Conservation (phyloP, 1,140 invertebrate species). For the Zaprionus kolodkinae region DNA sequence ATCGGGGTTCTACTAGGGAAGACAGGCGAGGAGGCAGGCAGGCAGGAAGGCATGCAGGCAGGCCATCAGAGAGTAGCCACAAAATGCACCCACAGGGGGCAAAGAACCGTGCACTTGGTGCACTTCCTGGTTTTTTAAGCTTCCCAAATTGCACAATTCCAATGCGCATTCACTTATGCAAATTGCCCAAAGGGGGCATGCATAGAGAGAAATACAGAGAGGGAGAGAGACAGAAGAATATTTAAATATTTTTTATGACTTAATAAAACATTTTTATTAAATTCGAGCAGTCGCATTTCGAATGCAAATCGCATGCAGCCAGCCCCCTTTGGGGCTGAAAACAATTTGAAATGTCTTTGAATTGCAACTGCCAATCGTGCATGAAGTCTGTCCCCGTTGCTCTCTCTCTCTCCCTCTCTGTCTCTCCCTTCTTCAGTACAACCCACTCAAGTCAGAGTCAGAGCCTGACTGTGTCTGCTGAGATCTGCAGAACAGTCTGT, state of each 20-base stretch:
- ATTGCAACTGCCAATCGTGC: constrained; percentile 82
- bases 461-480: constrained; percentile 1
- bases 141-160: constrained; percentile 73
- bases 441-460: constrained; percentile 12
- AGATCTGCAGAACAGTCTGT: constrained; percentile 16
- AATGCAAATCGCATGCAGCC: constrained; percentile 75
- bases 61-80: not conserved
- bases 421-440: not conserved
- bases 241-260: constrained; percentile 81
- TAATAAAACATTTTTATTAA: constrained; percentile 83
- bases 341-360: constrained; percentile 82
- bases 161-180: constrained; percentile 80
- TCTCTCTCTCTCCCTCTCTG: not conserved
- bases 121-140: constrained; percentile 70
- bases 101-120: constrained; percentile 31
- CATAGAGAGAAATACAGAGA: constrained; percentile 28
- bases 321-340: constrained; percentile 39
- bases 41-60: not conserved
- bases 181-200: constrained; percentile 34
- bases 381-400: constrained; percentile 53
- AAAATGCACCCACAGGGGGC: constrained; percentile 21
- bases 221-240: constrained; percentile 37
- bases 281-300: constrained; percentile 73
- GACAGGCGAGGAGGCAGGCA: constrained; percentile 10
- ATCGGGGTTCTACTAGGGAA: not conserved